Percentiles rank a stretch among this genome's conserved stretches.
Evolutionary conservation across 2,113 vertebrate species (phyloP).

Genomic region (Grallaria varia): DNA sequence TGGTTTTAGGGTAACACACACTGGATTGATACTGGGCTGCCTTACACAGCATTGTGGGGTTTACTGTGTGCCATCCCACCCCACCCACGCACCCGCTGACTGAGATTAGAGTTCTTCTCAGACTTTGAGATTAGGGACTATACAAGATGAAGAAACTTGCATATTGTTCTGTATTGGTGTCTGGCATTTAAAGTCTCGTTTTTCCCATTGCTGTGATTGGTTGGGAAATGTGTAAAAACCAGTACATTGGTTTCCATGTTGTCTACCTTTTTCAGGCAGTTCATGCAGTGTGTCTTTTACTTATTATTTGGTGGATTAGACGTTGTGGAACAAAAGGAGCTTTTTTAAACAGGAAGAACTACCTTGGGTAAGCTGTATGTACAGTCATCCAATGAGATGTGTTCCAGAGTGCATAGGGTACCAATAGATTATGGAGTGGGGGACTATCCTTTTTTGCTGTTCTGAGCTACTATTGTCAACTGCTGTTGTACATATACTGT

Average conservation of each 20-base stretch:
- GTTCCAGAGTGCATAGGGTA: constrained; percentile 68
- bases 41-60: background rate
- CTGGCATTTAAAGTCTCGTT: constrained; percentile 59
- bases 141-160: background rate
- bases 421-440: constrained; percentile 65
- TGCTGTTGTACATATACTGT: constrained; percentile 87
- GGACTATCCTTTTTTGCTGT: constrained; percentile 76
- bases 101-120: background rate
- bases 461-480: constrained; percentile 82
- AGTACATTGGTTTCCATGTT: constrained; percentile 45
- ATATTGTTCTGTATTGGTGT: constrained; percentile 11
- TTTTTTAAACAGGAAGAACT: constrained; percentile 55
- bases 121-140: background rate
- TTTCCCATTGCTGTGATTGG: constrained; percentile 67
- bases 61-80: background rate
- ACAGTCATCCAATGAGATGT: constrained; percentile 55
- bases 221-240: constrained; percentile 65
- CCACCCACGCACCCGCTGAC: background rate
- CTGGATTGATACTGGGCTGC: background rate
- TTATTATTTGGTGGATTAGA: constrained; percentile 58
- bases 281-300: constrained; percentile 52
- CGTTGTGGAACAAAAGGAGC: constrained; percentile 63
- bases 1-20: background rate
- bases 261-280: constrained; percentile 55
- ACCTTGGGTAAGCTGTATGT: constrained; percentile 58